Base-by-base conservation (phyloP, 2,797 vertebrate species). In the Eulemur mongoz region DNA sequence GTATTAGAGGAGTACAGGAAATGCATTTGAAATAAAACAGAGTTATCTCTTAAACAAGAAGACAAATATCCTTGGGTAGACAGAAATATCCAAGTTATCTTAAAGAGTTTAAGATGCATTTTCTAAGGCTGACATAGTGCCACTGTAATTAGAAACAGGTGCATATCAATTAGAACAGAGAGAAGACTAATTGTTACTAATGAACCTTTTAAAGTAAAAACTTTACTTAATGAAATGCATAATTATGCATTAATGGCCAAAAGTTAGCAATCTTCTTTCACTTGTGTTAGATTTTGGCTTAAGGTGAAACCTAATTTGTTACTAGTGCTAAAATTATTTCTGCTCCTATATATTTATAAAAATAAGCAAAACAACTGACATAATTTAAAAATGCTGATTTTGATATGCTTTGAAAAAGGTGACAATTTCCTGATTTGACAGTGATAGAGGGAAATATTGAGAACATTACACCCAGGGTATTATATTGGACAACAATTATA, bases 241-340 rank as follows among this genome's bases (percentile, higher is more conserved):
- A 98, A 98, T 98, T 98, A 98, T 98, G 96, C 94, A 98, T 98
- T 98, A 98, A 98, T 97, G 97, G 93, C 92, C 90, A 92, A 95
- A 98, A 97, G 75, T 97, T 97, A 97, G 89, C 87, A 97, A 97
- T 97, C 97, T 98, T 97, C 96, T 98, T 97, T 97, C 87, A 97
- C 89, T 98, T 96, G 93, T 1, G 89, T 35, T 97, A 59, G 83
- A 97, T 97, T 98, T 97, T 98, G 95, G 96, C 83, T 97, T 98
- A 92, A 96, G 96, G 96, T 97, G 92, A 97, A 98, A 82, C 48
- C 95, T 97, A 89, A 96, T 96, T 91, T 97, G 90, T 97, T 76
- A 96, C 85, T 92, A 88, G 95, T 84, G n/a, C 91, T 97, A 83
- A 96, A 93, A 97, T 59, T 69, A 8, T 89, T 87, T 57, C 54